These are phyloP conservation scores for Tiaroga cobitis DNA, from an alignment of 2,797 vertebrate genomes.

Conservation along the genomic window DNA sequence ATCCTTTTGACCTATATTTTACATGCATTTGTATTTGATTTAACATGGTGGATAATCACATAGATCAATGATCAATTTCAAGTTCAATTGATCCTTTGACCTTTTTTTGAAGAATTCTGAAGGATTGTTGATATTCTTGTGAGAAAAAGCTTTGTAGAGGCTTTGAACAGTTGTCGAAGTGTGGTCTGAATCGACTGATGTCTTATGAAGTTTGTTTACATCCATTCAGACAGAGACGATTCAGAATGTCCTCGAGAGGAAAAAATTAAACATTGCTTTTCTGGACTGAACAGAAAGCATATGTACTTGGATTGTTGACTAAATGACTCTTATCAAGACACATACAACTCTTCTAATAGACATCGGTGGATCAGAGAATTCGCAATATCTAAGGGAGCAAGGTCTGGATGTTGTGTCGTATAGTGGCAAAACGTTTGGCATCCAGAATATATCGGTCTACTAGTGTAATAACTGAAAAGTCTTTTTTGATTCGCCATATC, in stretches of 20 bases:
- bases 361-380: not conserved
- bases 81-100: conserved; percentile 11
- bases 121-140: conserved; percentile 33
- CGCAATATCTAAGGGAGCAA: not conserved
- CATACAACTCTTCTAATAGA: not conserved
- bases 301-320: not conserved
- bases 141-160: conserved; percentile 32
- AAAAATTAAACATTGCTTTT: conserved; percentile 4
- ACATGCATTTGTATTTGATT: not conserved
- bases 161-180: conserved; percentile 32
- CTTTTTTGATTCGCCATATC: not conserved
- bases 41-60: not conserved
- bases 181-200: conserved; percentile 37
- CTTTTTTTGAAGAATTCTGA: conserved; percentile 33
- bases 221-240: not conserved
- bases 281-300: not conserved
- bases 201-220: conserved; percentile 58
- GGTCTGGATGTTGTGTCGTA: not conserved
- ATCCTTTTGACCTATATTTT: not conserved
- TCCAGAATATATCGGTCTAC: not conserved
- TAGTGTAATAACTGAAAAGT: not conserved
- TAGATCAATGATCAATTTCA: not conserved
- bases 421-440: not conserved
- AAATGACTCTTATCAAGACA: not conserved
- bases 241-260: not conserved